A percentile compares a stretch with the other conserved stretches of the same genome.
phyloP scores from a whole-genome alignment of 1,140 invertebrate species.

The Trichonephila inaurata region DNA sequence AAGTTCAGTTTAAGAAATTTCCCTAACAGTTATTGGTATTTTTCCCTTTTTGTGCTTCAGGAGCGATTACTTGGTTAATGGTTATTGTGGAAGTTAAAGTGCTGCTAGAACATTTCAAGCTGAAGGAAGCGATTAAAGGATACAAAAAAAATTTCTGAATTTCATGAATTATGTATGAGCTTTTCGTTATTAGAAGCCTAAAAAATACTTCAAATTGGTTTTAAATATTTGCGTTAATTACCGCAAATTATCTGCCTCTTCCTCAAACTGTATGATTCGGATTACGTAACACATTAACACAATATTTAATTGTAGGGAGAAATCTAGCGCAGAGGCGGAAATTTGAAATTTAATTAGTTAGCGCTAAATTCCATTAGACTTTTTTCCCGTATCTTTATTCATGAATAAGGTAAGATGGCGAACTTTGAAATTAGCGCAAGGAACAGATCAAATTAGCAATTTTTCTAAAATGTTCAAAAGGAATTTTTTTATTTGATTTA shows the following conservation, averaged over 20 bases:
- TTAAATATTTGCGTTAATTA: not conserved
- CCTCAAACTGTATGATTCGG: not conserved
- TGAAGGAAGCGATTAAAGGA: not conserved
- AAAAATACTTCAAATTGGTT: not conserved
- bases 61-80: constrained; percentile 45
- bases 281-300: not conserved
- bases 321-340: not conserved
- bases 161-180: constrained; percentile 16
- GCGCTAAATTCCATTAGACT: not conserved
- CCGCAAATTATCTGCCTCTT: not conserved
- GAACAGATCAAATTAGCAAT: too few relatives aligned
- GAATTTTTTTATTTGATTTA: too few relatives aligned
- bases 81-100: constrained; percentile 47
- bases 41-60: not conserved
- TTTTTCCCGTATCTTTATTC: too few relatives aligned
- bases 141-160: not conserved
- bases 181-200: not conserved
- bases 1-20: constrained; percentile 18
- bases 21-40: not conserved
- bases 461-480: too few relatives aligned
- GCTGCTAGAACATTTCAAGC: not conserved
- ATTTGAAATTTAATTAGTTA: not conserved
- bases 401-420: too few relatives aligned
- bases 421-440: too few relatives aligned
- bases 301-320: not conserved